phyloP scores from a whole-genome alignment of 2,888 invertebrate genomes.

The Leptinotarsa rubiginosa region DNA sequence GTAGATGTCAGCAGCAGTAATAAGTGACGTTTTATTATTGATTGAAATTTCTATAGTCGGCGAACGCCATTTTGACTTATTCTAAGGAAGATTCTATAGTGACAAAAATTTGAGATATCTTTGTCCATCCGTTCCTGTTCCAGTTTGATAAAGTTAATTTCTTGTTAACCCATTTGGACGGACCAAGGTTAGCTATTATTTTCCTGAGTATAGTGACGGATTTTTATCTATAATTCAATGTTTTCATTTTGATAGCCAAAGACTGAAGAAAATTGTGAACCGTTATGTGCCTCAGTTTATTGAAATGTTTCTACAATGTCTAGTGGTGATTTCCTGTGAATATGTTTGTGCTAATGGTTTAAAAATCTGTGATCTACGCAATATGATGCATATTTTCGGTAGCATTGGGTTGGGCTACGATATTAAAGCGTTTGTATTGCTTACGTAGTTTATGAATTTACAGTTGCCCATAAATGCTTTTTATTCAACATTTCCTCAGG shows the following conservation, averaged over 20 bases:
- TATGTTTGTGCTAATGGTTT: conserved; percentile 24
- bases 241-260: conserved; percentile 58
- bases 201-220: conserved; percentile 45
- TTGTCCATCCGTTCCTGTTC: conserved; percentile 66
- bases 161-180: conserved; percentile 78
- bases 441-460: conserved; percentile 34
- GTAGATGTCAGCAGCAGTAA: conserved; percentile 54
- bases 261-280: conserved; percentile 52
- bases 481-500: background rate
- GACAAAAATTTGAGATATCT: conserved; percentile 62
- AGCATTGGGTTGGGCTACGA: conserved; percentile 29
- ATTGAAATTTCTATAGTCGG: conserved; percentile 65
- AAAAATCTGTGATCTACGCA: conserved; percentile 20
- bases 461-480: conserved; percentile 23
- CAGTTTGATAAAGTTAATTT: conserved; percentile 63
- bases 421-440: conserved; percentile 31
- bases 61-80: conserved; percentile 68
- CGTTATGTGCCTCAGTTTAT: conserved; percentile 54
- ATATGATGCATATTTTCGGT: conserved; percentile 21
- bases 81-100: conserved; percentile 61
- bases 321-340: conserved; percentile 28
- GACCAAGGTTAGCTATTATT: conserved; percentile 77
- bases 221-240: conserved; percentile 60
- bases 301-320: conserved; percentile 26
- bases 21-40: conserved; percentile 65